These are phyloP conservation scores for Cladopsammia gracilis DNA, from an alignment of 64 coral and sea anemone genomes.

Conservation along the genomic window DNA sequence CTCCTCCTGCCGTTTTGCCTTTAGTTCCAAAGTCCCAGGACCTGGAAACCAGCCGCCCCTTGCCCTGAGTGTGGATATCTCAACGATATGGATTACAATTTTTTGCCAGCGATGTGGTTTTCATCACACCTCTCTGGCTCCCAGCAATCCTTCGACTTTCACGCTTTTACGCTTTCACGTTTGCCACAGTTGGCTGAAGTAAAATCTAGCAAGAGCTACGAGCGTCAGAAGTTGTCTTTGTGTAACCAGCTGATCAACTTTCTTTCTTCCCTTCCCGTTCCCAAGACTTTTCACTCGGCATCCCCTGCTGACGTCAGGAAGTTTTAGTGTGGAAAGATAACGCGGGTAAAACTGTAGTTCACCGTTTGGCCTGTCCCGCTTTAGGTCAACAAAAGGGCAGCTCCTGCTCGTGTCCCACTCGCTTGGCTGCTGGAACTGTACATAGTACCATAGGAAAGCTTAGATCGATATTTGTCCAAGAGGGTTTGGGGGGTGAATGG, in stretches of 20 bases:
- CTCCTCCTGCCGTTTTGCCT: neutral
- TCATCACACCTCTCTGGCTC: neutral
- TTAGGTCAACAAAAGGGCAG: neutral
- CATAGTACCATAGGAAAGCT: too few species aligned
- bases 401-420: neutral
- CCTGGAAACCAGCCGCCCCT: constrained; percentile 9
- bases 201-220: too few species aligned
- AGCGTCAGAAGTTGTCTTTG: constrained; percentile 44
- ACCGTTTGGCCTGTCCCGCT: neutral
- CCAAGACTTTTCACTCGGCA: neutral
- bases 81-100: constrained; percentile 16
- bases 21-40: neutral
- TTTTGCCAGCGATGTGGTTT: constrained; percentile 34
- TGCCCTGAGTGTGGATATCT: constrained; percentile 21
- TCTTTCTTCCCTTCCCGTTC: constrained; percentile 16
- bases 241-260: constrained; percentile 34
- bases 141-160: neutral
- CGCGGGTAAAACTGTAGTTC: neutral
- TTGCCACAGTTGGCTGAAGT: neutral
- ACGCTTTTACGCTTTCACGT: neutral
- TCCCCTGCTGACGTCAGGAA: constrained; percentile 24
- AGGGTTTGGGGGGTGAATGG: constrained; percentile 33
- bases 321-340: constrained; percentile 2
- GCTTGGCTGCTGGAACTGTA: too few species aligned
- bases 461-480: constrained; percentile 5